These are phyloP conservation scores for Drosophila testacea DNA, from an alignment of 2,888 invertebrate species.

Conservation along the genomic window DNA sequence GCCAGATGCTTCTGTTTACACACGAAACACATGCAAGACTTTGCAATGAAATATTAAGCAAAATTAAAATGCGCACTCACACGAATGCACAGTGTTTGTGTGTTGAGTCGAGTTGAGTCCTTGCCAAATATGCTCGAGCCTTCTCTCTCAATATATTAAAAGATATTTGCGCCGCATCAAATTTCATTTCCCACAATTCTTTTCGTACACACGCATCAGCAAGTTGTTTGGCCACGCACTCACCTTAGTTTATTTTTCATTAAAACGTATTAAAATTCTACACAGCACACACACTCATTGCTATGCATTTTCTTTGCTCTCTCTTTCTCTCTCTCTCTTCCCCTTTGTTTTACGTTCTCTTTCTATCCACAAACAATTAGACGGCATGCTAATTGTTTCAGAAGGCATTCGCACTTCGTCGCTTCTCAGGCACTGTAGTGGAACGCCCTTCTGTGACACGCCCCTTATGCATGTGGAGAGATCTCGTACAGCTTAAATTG, in stretches of 20 bases:
- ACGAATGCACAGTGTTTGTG: slow-evolving; percentile 45
- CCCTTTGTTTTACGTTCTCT: slow-evolving; percentile 11
- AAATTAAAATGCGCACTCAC: slow-evolving; percentile 56
- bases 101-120: slow-evolving; percentile 5
- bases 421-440: slow-evolving; percentile 57
- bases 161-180: slow-evolving; percentile 67
- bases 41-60: slow-evolving; percentile 56
- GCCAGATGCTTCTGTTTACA: slow-evolving; percentile 52
- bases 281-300: slow-evolving; percentile 25
- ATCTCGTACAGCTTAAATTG: slow-evolving; percentile 75
- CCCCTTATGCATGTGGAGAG: slow-evolving; percentile 9
- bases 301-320: slow-evolving; percentile 2
- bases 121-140: slow-evolving; percentile 38
- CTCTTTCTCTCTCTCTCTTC: neutral
- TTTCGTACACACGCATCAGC: slow-evolving; percentile 14
- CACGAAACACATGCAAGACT: slow-evolving; percentile 20
- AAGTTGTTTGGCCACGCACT: slow-evolving; percentile 15
- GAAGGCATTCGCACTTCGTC: slow-evolving; percentile 77
- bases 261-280: slow-evolving; percentile 69
- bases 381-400: slow-evolving; percentile 77
- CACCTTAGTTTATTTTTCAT: slow-evolving; percentile 69
- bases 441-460: neutral
- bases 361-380: slow-evolving; percentile 63
- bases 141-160: slow-evolving; percentile 37
- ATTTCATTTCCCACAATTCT: slow-evolving; percentile 53